A percentile compares a stretch with the other conserved stretches of the same genome.
Evolutionary conservation across 1,140 invertebrate genomes (phyloP).

Genomic region (Pissodes strobi): DNA sequence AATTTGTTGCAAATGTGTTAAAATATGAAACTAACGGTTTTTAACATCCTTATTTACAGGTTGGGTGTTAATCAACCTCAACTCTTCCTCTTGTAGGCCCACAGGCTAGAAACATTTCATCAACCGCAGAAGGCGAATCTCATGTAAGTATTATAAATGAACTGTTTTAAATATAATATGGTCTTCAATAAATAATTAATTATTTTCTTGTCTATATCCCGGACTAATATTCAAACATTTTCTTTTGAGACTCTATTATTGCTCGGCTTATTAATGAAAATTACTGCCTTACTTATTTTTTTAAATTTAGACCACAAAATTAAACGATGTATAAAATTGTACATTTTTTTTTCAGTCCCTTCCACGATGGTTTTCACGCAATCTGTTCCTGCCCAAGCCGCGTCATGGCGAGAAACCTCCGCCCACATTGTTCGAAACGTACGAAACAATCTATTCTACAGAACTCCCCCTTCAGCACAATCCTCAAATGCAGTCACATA

Average conservation of each 20-base stretch:
- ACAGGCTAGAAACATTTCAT: slow-evolving; percentile 41
- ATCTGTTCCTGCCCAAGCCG: slow-evolving; percentile 32
- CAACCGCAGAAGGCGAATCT: slow-evolving; percentile 41
- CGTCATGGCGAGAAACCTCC: slow-evolving; percentile 45
- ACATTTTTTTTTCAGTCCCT: slow-evolving; percentile 40
- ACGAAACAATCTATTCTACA: not conserved
- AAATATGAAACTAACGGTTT: no score
- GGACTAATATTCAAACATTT: no score
- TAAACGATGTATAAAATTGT: no score
- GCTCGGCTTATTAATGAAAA: no score
- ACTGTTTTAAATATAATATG: no score
- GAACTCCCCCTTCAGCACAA: slow-evolving; percentile 11
- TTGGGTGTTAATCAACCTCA: slow-evolving; percentile 42
- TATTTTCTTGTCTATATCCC: no score
- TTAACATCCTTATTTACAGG: no score
- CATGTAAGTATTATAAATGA: slow-evolving; percentile 36
- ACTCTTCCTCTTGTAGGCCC: slow-evolving; percentile 39
- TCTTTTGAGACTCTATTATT: no score
- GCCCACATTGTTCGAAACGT: slow-evolving; percentile 7
- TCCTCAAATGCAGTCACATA: not conserved
- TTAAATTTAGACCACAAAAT: no score
- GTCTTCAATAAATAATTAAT: no score
- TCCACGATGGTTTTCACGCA: slow-evolving; percentile 40
- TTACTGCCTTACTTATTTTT: not conserved
- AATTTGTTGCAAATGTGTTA: no score